Conservation (phyloP, 1,140 invertebrate genomes). For the Tetramorium parvispinum region DNA sequence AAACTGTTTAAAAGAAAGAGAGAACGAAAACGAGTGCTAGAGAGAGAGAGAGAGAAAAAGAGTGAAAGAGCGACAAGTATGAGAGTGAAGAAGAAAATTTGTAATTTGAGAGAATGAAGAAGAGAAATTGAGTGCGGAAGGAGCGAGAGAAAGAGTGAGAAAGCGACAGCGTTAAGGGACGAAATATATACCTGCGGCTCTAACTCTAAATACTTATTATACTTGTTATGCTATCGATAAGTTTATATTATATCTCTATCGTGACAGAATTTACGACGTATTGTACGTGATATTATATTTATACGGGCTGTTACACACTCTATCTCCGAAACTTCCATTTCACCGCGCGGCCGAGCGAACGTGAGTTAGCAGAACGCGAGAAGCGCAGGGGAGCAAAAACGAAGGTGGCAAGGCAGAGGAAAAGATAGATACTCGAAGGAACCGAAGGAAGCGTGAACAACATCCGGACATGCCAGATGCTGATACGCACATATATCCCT, state of each 20-base stretch:
- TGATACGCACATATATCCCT: slow-evolving; percentile 6
- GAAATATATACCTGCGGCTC: slow-evolving; percentile 78
- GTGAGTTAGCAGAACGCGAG: slow-evolving; percentile 53
- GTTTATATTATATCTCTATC: slow-evolving; percentile 83
- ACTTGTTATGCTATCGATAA: slow-evolving; percentile 84
- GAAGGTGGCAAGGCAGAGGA: slow-evolving; percentile 11
- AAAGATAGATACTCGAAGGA: neutral
- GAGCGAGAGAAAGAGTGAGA: slow-evolving; percentile 27
- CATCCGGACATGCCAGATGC: neutral
- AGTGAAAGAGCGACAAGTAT: slow-evolving; percentile 6
- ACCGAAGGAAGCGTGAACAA: neutral
- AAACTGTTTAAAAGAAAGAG: slow-evolving; percentile 63
- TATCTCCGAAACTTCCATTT: slow-evolving; percentile 78
- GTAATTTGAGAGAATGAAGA: slow-evolving; percentile 33
- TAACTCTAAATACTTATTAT: slow-evolving; percentile 82
- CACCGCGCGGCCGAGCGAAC: slow-evolving; percentile 77
- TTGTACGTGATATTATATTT: slow-evolving; percentile 84
- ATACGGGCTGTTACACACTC: slow-evolving; percentile 83
- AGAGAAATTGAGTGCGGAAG: slow-evolving; percentile 6
- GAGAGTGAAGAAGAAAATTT: slow-evolving; percentile 37
- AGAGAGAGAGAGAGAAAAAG: slow-evolving; percentile 50
- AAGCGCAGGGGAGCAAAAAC: neutral
- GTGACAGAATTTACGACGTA: slow-evolving; percentile 79
- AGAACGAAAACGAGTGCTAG: slow-evolving; percentile 37
- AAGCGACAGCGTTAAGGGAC: slow-evolving; percentile 64